Base-by-base conservation (phyloP, 1,140 invertebrate genomes). In the Pogonomyrmex californicus region DNA sequence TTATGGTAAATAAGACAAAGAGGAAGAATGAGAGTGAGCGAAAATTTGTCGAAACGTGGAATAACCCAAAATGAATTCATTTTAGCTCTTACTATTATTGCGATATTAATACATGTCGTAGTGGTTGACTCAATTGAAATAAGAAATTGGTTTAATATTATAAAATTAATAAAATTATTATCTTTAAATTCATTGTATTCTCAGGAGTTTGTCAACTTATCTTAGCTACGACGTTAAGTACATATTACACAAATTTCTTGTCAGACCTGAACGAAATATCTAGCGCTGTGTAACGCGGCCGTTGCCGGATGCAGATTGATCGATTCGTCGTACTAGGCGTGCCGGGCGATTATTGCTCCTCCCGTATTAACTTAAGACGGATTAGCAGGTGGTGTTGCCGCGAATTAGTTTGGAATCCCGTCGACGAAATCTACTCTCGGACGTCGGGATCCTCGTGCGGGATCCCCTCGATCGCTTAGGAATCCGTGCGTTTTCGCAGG, bases 381-480 rank as follows among this genome's bases (percentile, higher is more conserved):
- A 91, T 91, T 91, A 91, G 81, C 89, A 88, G 58, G 77, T 86
- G 88, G 88, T 88, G 88, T 91, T 91, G 88, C 89, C 33, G 71
- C 91, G 92, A 94, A 94, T 93, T 93, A 94, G 93, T 86, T 86
- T 78, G 91, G 92, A 93, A 93, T 93, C 91, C 85, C 87, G 91
- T 54, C 47, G 87, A 88, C 47, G 79, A 79, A 58, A 82, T 47
- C 79, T 49, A 33, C 65, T 68, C 51, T 66, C 62, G 63, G 68
- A 88, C 87, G 60, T 70, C 65, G 51, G 38, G 41, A 62, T 60
- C 23, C 23, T 23, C 66, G 58, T 33, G 23, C 33, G 51, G 23
- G 23, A 23, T 23, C 44, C 65, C 66, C 76, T 79, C 51, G 73
- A 83, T 83, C 49, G 54, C 30, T 73, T 30, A 63, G 12, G 58